phyloP scores from a whole-genome alignment of 2,888 invertebrate genomes.

The Hymenopus coronatus region DNA sequence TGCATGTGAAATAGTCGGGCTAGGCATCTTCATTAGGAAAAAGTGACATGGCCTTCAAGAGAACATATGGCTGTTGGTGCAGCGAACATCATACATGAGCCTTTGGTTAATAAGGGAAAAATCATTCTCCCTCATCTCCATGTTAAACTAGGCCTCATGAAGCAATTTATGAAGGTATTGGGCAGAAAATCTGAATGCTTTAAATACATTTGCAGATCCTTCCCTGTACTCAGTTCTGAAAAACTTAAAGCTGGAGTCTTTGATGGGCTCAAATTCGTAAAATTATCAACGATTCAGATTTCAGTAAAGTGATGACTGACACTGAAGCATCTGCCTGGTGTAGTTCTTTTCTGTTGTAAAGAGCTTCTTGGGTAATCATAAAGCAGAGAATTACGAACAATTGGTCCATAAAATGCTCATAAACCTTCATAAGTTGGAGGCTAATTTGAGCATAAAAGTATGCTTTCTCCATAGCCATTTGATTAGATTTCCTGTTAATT shows the following conservation, averaged over 20 bases:
- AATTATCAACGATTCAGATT: not conserved
- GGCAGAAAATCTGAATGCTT: not conserved
- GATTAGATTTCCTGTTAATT: not conserved
- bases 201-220: not conserved
- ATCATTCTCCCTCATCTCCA: too few species aligned
- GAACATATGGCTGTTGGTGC: too few species aligned
- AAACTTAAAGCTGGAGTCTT: constrained; percentile 9
- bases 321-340: not conserved
- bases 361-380: not conserved
- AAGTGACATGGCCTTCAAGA: too few species aligned
- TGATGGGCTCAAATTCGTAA: constrained; percentile 1
- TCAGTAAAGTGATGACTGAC: not conserved
- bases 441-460: not conserved
- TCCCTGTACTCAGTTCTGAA: not conserved
- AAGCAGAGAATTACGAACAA: not conserved
- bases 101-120: not conserved
- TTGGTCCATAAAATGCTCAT: not conserved
- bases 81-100: not conserved
- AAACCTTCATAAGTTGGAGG: not conserved
- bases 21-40: too few species aligned
- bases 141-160: too few species aligned
- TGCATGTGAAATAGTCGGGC: too few species aligned
- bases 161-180: not conserved
- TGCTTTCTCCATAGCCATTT: not conserved
- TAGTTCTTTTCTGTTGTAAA: not conserved